Conservation (phyloP, 2,797 vertebrate genomes). For the Monodelphis domestica region DNA sequence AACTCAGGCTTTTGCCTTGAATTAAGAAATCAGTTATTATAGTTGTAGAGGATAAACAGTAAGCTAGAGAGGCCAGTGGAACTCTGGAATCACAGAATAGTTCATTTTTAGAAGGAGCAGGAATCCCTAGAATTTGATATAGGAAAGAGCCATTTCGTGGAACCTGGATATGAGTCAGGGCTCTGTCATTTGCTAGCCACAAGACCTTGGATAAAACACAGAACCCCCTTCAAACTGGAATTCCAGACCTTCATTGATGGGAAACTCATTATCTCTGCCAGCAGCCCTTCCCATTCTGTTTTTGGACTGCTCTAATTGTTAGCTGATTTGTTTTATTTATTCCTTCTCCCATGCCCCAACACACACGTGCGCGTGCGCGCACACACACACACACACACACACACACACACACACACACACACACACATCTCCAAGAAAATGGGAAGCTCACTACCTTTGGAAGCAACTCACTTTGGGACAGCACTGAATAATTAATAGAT, state of each 20-base stretch:
- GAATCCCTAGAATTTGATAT: not conserved
- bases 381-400: no score
- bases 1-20: constrained; percentile 67
- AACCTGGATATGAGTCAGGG: not conserved
- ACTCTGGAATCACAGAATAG: constrained; percentile 10
- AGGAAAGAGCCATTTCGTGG: not conserved
- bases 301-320: not conserved
- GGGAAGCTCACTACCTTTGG: not conserved
- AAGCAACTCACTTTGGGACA: not conserved
- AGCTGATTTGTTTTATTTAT: not conserved
- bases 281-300: not conserved
- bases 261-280: not conserved
- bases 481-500: not conserved
- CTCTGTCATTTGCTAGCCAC: not conserved
- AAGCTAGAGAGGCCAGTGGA: constrained; percentile 60
- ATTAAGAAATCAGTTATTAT: constrained; percentile 81
- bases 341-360: not conserved
- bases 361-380: no score
- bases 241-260: not conserved
- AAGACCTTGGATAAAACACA: not conserved
- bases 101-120: not conserved
- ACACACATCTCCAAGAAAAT: not conserved
- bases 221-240: not conserved
- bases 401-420: no score
- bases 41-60: constrained; percentile 74